Evolutionary conservation across 2,797 vertebrate species (phyloP).

Genomic region (Dendrocincla fuliginosa): DNA sequence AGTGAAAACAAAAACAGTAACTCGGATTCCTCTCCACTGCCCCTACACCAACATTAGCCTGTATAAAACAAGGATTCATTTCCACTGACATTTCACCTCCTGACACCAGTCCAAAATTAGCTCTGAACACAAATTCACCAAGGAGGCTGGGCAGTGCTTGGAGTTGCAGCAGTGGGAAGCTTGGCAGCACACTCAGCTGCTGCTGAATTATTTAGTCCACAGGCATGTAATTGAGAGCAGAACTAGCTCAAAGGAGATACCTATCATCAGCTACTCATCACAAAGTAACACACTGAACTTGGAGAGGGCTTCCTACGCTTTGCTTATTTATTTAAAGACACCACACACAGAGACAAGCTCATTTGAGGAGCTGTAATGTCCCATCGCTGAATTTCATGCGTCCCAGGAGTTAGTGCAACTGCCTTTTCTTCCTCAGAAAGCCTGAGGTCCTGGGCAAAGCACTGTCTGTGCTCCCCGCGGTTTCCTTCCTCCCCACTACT

Average conservation of each 20-base stretch:
- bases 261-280: background rate
- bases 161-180: background rate
- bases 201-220: background rate
- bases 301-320: background rate
- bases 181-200: background rate
- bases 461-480: background rate
- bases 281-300: background rate
- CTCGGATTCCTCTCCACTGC: accelerated
- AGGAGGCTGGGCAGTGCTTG: background rate
- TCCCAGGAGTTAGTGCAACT: background rate
- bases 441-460: background rate
- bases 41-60: background rate
- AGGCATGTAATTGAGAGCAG: background rate
- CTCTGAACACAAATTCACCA: accelerated
- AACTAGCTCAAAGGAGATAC: background rate
- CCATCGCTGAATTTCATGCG: background rate
- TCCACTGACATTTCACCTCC: background rate
- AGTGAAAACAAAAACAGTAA: background rate
- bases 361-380: background rate
- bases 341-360: background rate
- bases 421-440: background rate
- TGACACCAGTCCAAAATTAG: background rate
- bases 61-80: background rate
- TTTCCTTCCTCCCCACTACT: constrained; percentile 69
- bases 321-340: background rate